Evolutionary conservation across 2,888 invertebrate genomes (phyloP).

Genomic region (Pteria penguin): DNA sequence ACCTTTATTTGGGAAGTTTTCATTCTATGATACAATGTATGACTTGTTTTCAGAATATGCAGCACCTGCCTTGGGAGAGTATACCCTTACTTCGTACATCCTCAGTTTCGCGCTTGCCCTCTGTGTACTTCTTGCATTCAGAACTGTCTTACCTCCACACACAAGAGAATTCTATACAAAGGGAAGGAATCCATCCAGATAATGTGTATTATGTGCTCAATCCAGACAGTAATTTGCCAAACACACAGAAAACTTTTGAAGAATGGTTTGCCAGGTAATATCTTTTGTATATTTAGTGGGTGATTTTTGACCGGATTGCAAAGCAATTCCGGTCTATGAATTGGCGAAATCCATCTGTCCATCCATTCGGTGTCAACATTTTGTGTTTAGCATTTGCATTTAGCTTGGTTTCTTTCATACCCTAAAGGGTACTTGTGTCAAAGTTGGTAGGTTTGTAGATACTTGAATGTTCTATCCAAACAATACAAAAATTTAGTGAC

Average conservation of each 20-base stretch:
- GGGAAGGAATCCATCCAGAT: conserved; percentile 81
- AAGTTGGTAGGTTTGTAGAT: no score
- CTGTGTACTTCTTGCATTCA: conserved; percentile 80
- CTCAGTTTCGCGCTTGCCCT: conserved; percentile 88
- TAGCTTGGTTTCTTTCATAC: no score
- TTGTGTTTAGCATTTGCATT: no score
- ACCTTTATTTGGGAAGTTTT: conserved; percentile 73
- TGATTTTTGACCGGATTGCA: no score
- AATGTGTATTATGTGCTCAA: conserved; percentile 85
- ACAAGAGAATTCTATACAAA: conserved; percentile 54
- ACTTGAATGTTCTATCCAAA: no score
- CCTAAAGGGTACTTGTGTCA: no score
- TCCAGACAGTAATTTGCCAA: conserved; percentile 85
- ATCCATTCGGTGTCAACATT: no score
- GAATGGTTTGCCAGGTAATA: conserved; percentile 72
- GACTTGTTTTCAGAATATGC: conserved; percentile 82
- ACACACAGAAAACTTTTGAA: conserved; percentile 83
- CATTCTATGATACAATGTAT: no score
- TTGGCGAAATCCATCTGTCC: no score
- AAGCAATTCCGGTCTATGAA: no score
- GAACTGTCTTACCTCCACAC: conserved; percentile 59
- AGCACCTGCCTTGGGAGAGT: conserved; percentile 90
- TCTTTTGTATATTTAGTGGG: not conserved
- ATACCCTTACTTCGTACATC: conserved; percentile 85
- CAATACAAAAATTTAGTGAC: no score